Percentiles rank a stretch among this genome's conserved stretches.
Conservation (phyloP, 2,113 vertebrate species). For the Willisornis vidua region DNA sequence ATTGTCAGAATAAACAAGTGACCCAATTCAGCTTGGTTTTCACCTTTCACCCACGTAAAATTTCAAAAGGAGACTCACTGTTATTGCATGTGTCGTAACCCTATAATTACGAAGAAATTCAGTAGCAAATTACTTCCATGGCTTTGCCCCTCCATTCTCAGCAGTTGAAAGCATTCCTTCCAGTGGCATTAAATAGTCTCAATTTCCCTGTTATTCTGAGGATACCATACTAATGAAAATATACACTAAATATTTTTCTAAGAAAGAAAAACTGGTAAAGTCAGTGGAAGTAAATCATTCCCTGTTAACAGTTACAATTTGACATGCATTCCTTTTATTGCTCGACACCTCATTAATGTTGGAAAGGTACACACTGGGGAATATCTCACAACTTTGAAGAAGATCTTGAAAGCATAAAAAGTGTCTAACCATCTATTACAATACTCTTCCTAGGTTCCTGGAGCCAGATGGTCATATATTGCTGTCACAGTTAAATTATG, state of each 20-base stretch:
- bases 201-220: conserved; percentile 40
- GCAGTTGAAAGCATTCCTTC: conserved; percentile 66
- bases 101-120: conserved; percentile 70
- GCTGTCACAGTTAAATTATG: not conserved
- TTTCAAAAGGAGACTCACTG: conserved; percentile 65
- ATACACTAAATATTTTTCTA: conserved; percentile 25
- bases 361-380: not conserved
- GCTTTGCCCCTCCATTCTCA: conserved; percentile 50
- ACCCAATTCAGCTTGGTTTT: conserved; percentile 49
- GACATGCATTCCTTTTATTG: not conserved
- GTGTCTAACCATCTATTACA: not conserved
- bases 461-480: not conserved
- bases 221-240: conserved; percentile 40
- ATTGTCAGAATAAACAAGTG: conserved; percentile 54
- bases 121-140: conserved; percentile 70
- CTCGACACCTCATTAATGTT: not conserved
- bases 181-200: conserved; percentile 40
- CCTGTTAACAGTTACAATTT: not conserved
- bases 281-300: not conserved
- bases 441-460: not conserved
- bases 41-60: conserved; percentile 65
- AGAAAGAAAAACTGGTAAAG: conserved; percentile 1
- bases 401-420: not conserved
- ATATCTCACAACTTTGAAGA: not conserved
- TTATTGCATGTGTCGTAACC: conserved; percentile 63